Evolutionary conservation across 1,140 invertebrate species (phyloP), one percentile per base, ranked within the genome.

Genomic region (Diploscapter pachys): DNA sequence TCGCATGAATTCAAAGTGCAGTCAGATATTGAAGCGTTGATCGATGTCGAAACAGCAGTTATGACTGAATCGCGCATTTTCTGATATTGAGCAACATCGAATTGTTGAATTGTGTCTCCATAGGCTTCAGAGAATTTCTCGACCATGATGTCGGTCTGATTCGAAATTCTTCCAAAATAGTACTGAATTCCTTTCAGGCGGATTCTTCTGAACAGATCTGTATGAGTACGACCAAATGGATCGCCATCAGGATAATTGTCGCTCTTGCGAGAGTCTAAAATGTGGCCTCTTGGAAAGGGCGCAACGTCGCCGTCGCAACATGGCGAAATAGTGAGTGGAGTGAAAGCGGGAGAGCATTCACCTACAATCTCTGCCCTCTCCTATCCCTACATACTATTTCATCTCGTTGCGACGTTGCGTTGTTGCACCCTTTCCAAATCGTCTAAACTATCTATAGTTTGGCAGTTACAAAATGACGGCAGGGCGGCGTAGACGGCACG

Each of bases 211-310:
- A 73, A 73, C 11, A 73, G 62, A 51, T 72, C 62, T 51, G n/a
- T 73, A 54, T 56, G 13, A 13, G 64, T 73, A 49, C n/a, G 13
- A 54, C 63, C 71, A 13, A 54, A n/a, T 31, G 71, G 71, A 70
- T 73, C 66, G 50, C 71, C 71, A 11, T 6, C 6, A 51, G 65
- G n/a, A 69, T 73, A 73, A 57, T 71, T 9, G 6, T 73, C 62
- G 6, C 50, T 1, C 31, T 31, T 31, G 31, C 31, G 31, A 31
- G 31, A n/a, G 9, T 56, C 5, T n/a, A 70, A 13, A 70, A 31
- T 31, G 31, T 31, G 31, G 31, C 31, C 31, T 31, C 31, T 31
- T 31, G 31, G 31, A 31, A 31, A 31, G 31, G 31, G 31, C 31
- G 31, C 31, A 31, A 31, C 31, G 31, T 31, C 31, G 31, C 31